These are phyloP conservation scores for Standfussiana lucernea DNA, from an alignment of 2,888 invertebrate species.

Conservation along the genomic window DNA sequence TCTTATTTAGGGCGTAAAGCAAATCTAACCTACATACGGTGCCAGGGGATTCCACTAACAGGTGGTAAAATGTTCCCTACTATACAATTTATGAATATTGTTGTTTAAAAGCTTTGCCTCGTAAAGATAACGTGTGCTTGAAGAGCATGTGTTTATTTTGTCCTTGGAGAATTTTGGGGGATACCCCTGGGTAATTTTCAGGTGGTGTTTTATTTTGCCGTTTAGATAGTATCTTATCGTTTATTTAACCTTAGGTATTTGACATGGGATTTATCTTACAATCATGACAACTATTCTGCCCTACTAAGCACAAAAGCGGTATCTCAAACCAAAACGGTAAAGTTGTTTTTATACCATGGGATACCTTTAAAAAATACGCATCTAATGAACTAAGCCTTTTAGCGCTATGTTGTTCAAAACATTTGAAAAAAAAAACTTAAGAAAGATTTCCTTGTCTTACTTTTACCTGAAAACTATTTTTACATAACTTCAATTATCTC, in stretches of 20 bases:
- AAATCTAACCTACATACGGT: conserved; percentile 57
- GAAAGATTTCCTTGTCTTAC: too few species aligned
- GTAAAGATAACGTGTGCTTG: conserved; percentile 44
- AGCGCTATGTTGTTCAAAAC: too few species aligned
- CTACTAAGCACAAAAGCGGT: too few species aligned
- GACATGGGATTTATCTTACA: background rate
- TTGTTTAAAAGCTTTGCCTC: conserved; percentile 56
- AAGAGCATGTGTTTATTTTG: conserved; percentile 21
- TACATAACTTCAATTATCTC: too few species aligned
- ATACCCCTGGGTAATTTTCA: conserved; percentile 1
- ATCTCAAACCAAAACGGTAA: too few species aligned
- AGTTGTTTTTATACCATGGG: too few species aligned
- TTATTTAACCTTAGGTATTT: background rate
- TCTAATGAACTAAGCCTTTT: too few species aligned
- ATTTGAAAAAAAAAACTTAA: too few species aligned
- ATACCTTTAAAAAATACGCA: too few species aligned
- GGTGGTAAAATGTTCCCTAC: conserved; percentile 33
- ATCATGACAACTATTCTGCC: background rate
- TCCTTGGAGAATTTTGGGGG: conserved; percentile 13
- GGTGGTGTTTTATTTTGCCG: background rate
- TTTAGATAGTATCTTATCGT: background rate
- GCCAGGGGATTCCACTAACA: conserved; percentile 31
- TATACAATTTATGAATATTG: conserved; percentile 40
- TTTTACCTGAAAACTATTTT: too few species aligned
- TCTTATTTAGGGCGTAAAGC: conserved; percentile 58